A percentile compares a stretch with the other conserved stretches of the same genome.
These are phyloP conservation scores for Stichodactyla helianthus DNA, from an alignment of 64 coral and sea anemone genomes.

Conservation along the genomic window DNA sequence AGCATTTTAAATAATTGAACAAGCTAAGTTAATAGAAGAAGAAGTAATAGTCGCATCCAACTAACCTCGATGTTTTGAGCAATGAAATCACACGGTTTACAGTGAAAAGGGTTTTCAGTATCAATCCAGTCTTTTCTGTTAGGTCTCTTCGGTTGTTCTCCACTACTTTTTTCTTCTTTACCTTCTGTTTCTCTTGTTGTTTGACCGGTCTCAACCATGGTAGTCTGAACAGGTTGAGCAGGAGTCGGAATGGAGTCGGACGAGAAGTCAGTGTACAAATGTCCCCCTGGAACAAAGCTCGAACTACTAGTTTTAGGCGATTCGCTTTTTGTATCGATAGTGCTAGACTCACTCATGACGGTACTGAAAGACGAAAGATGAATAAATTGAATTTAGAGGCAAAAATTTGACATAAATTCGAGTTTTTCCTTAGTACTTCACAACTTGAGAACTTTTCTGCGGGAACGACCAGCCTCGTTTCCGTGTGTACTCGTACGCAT, in stretches of 20 bases:
- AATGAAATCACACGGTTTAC: slow-evolving; percentile 82
- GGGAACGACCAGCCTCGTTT: too few species aligned
- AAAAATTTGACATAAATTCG: background rate
- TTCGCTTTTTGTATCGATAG: background rate
- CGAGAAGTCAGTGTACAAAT: slow-evolving; percentile 19
- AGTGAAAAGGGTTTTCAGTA: slow-evolving; percentile 48
- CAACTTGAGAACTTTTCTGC: background rate
- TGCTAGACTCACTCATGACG: background rate
- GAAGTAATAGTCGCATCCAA: background rate
- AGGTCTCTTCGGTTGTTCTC: background rate
- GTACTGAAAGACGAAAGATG: background rate
- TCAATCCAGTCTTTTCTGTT: slow-evolving; percentile 67
- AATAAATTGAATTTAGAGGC: background rate
- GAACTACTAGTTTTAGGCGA: background rate
- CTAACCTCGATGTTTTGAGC: slow-evolving; percentile 57
- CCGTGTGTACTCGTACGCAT: background rate
- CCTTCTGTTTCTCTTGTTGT: background rate
- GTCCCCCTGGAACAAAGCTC: background rate
- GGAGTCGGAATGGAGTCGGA: background rate
- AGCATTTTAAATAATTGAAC: background rate
- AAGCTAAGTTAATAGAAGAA: too few species aligned
- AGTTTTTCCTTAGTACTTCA: background rate
- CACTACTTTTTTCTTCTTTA: background rate
- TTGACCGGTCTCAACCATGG: background rate
- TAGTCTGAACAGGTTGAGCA: background rate